Base-by-base conservation (phyloP, 2,888 invertebrate genomes). In the Pseudococcus jackbeardsleyi region DNA sequence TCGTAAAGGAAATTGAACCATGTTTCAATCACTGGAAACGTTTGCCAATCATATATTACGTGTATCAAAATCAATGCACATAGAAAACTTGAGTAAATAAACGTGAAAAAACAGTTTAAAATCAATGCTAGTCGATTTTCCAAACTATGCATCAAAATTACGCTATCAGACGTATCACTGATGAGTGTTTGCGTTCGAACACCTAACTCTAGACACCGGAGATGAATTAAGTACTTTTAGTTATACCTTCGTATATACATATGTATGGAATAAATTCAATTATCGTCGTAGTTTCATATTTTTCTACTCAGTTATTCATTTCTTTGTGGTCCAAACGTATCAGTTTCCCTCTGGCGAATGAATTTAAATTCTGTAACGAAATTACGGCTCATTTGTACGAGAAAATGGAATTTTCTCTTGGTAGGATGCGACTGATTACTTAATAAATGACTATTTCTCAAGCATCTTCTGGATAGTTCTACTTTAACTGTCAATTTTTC, bases 31-130 rank as follows among this genome's bases (percentile, higher is more conserved):
- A 82, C 42, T 82, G 79, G 15, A 46, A 82, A 42, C 79, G 79
- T 82, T 46, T 46, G 19, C 79, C 46, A 82, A 82, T 82, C 42
- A 82, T 46, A 46, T 82, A 46, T 82, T 82, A 82, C 79, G 79
- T 82, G 79, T 82, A 72, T 33, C 64, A 22, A 22, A 46, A 72
- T 33, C 64, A 22, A 22, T 64, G 64, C 11, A 72, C 4, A 11
- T 8, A 68, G 12, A 68, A 19, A 19, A 42, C 3, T 9, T 42
- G n/a, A 8, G 15, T 22, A 19, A 64, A 12, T 68, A 68, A 26
- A 68, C 12, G 8, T 4, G n/a, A 46, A 72, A 79, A 82, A 82
- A 42, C 11, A 46, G 46, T 77, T 72, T 77, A 46, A 82, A 82
- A 82, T 82, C 19, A 46, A 82, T 82, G 46, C 79, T 82, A 46